phyloP scores from a whole-genome alignment of 2,113 vertebrate species.

The Catharus minimus region DNA sequence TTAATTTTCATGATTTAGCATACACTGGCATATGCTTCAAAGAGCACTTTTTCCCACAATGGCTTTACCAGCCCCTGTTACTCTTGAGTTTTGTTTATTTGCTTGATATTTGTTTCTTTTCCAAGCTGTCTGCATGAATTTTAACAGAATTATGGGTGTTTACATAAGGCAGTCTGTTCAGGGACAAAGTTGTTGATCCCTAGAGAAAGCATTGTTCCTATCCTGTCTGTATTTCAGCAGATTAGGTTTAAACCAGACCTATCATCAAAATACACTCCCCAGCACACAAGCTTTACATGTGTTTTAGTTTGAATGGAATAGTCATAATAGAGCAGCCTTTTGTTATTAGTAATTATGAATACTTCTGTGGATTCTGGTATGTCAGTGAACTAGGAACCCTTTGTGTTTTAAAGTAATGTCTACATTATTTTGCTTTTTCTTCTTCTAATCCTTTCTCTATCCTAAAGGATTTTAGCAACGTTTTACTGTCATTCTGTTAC shows the following conservation, averaged over 20 bases:
- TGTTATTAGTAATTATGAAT: slow-evolving; percentile 46
- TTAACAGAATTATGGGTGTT: slow-evolving; percentile 60
- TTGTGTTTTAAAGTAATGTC: slow-evolving; percentile 25
- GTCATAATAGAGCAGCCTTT: slow-evolving; percentile 12
- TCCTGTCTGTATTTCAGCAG: slow-evolving; percentile 46
- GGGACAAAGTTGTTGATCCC: slow-evolving; percentile 61
- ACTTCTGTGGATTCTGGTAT: slow-evolving; percentile 15
- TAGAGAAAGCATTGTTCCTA: slow-evolving; percentile 50
- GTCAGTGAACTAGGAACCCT: not conserved
- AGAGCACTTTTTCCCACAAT: not conserved
- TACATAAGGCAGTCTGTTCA: slow-evolving; percentile 52
- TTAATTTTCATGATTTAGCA: slow-evolving; percentile 3
- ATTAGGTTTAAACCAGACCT: slow-evolving; percentile 60
- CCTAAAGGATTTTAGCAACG: slow-evolving; percentile 16
- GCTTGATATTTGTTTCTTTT: slow-evolving; percentile 47
- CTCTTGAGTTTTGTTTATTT: slow-evolving; percentile 49
- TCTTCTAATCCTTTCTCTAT: slow-evolving; percentile 15
- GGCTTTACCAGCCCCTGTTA: slow-evolving; percentile 5
- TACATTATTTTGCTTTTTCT: slow-evolving; percentile 23
- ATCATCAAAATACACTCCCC: slow-evolving; percentile 36
- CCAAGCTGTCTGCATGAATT: slow-evolving; percentile 54
- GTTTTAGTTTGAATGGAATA: slow-evolving; percentile 16
- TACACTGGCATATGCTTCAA: slow-evolving; percentile 16
- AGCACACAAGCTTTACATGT: slow-evolving; percentile 14
- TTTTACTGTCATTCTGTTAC: slow-evolving; percentile 35